Base-by-base conservation (phyloP, 1,140 invertebrate species). In the Drosophila truncata region DNA sequence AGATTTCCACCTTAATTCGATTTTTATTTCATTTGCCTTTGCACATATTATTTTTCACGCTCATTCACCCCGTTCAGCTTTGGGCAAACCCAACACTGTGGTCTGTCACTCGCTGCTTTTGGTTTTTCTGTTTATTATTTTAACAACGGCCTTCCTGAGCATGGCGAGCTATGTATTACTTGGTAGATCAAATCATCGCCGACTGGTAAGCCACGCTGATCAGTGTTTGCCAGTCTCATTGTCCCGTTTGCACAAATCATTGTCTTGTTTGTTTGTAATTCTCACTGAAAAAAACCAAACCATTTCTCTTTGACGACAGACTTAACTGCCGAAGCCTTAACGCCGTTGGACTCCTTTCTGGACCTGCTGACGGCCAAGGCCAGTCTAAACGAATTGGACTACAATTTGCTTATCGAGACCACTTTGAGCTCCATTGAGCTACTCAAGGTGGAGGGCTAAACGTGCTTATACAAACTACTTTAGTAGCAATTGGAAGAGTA, bases 341-440 rank as follows among this genome's bases (percentile, higher is more conserved):
- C 96, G 42, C 96, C 97, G 1, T 92, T 97, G 61, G 96, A 97
- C 88, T 97, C 97, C 16, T 97, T 98, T 87, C 93, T 98, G 46
- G 96, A 97, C 93, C 93, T 98, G 41, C 93, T 98, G 23, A 97
- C 97, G 2, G 97, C 96, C 11, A 98, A 98, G 94, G 96, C 96
- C 11, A 97, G 95, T 91, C 94, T 97, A 60, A 95, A 96, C 60
- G 96, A 97, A 85, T 92, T 97, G 78, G 96, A 97, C 92, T 97
- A 97, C 91, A 96, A 96, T 77, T 94, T 97, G 65, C 94, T 97
- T 13, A 96, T 97, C 78, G 96, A 97, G 93, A 96, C 96, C 33
- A 97, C 96, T 13, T 93, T 96, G 58, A 81, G 91, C 44, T 92
- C 92, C 37, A 80, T 93, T 54, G 91, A 93, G 4, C 78, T 79